Base-by-base conservation (phyloP, 2,888 invertebrate species). In the Drosophila lutescens region DNA sequence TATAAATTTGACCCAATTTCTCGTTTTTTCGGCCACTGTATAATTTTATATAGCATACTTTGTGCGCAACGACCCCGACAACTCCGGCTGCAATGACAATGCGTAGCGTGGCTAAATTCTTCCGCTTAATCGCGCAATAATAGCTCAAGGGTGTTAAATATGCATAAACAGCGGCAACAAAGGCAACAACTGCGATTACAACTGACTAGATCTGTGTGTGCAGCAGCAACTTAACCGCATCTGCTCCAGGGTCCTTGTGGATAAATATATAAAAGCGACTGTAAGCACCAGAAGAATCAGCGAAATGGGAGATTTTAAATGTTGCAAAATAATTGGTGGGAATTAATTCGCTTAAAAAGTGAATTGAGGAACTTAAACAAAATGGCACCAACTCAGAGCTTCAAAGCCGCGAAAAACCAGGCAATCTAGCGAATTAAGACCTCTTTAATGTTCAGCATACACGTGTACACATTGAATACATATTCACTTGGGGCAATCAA, bases 101-200 rank as follows among this genome's bases (percentile, higher is more conserved):
- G 72, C 71, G 76, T 69, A 55, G 68, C 55, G 55, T 66, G 66
- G 78, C 73, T 65, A 74, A 76, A 71, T 79, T 79, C 65, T 76
- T 77, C 46, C 65, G 61, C 82, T 72, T 77, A 85, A 87, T 85
- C 74, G 87, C 85, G 67, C 82, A 77, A 79, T 81, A 75, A 77
- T 76, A 67, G 77, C 77, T 76, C 66, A 62, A 75, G 76, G 76
- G 43, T 79, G 68, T 78, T 86, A 76, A 76, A 70, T 75, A 65
- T 74, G 58, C 61, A 70, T 73, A 49, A 74, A 61, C 57, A 77
- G 46, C 44, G 40, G 8, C 59, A 51, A 46, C 55, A 58, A 54
- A 56, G 51, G 47, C 59, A 78, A 59, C 57, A 63, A 59, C 53
- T 55, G 70, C 65, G 61, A 75, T 76, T 59, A 65, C 46, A 78